Evolutionary conservation across 2,113 vertebrate genomes (phyloP), one percentile per base, ranked within the genome.

Genomic region (Galeopterus variegatus): DNA sequence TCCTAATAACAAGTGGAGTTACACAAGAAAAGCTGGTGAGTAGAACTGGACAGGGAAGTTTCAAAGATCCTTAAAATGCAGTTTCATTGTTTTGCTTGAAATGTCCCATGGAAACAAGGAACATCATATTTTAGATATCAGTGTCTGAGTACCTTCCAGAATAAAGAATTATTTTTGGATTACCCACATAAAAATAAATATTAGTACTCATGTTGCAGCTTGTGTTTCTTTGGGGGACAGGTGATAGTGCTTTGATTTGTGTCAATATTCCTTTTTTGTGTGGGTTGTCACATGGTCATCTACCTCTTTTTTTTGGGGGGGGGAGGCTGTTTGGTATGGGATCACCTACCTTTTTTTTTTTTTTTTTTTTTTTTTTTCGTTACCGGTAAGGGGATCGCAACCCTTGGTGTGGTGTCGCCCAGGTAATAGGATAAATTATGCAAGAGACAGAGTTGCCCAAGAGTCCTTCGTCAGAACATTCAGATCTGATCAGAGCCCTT

Each of bases 91-190:
- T 97, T 95, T 93, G 69, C 45, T 77, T 89, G 36, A 76, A 23
- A 64, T n/a, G 58, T 94, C 31, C 8, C 75, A 64, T 77, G 62
- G 72, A 85, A 95, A 92, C 50, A 72, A 52, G 73, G 69, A 64
- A 19, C 69, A 87, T 72, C 75, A 28, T 92, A 58, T 84, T 65
- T 89, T 89, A 83, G 94, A 77, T 79, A 75, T 92, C 83, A 67
- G 73, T 90, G 62, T 87, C 91, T 64, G 48, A 90, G 54, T 64
- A 85, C 90, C 72, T 96, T 97, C 62, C 90, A 97, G 77, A 90
- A 36, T 21, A 85, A 77, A 76, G 36, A 87, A 93, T 67, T 96
- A 90, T 76, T 84, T 98, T 93, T 93, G 80, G n/a, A 93, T 84
- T 52, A 36, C 14, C 45, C 73, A 64, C 31, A 60, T 94, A 90